Base-by-base conservation (phyloP, 2,113 vertebrate species). In the Melanostigma gelatinosum region DNA sequence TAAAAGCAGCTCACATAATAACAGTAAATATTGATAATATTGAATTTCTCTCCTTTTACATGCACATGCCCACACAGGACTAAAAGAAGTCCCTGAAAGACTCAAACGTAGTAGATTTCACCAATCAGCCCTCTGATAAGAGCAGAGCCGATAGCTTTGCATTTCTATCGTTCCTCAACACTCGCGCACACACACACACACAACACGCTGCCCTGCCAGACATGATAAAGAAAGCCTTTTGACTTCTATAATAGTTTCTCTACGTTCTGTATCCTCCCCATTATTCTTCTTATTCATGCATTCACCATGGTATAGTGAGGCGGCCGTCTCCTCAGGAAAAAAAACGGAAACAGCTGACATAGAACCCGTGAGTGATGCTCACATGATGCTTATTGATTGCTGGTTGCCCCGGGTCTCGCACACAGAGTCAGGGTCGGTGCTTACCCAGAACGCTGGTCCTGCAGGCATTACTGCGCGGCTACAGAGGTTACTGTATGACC, bases 351-450 rank as follows among this genome's bases (percentile, higher is more conserved):
- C 92, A 90, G 92, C 92, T 94, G 91, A 94, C 92, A 88, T 22
- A 22, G 85, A 84, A 83, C 83, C 85, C 75, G 70, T 86, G 82
- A 90, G 87, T 87, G 90, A 92, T 81, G 85, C 87, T 94, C 88
- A 91, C 88, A 90, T 89, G 93, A 88, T 89, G 86, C 87, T 83
- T 91, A 94, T 94, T 90, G 91, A 93, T 93, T 77, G 66, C 82
- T 61, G 76, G 55, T 85, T 77, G 77, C 82, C 90, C 89, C 70
- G 16, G 77, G 87, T 87, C 83, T 71, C 34, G 5, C 79, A 82
- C 76, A 65, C 85, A 63, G 74, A 85, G 82, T 73, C 74, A 52
- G 86, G 83, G 84, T 87, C 74, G 62, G 48, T 57, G 73, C 88
- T 88, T 76, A 85, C 72, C 85, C 80, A 57, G 74, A 83, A 83